Evolutionary conservation across 2,113 vertebrate species (phyloP), one percentile per base, ranked within the genome.

Genomic region (Lasiurus borealis): DNA sequence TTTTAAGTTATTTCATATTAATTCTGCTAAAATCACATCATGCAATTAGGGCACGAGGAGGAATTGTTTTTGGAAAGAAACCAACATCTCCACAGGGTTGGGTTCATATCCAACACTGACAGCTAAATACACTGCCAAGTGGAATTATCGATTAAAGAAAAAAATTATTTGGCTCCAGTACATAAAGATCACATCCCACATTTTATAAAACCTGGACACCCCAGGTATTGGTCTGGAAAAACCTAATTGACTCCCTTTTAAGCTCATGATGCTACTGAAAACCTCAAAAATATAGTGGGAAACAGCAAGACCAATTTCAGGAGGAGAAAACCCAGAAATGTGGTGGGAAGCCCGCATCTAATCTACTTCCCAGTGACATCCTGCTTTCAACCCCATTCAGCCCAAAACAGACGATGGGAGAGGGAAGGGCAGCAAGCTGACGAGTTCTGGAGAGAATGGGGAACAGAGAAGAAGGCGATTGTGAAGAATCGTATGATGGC

Each of bases 21-120:
- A 93, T 80, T 96, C 95, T 81, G 40, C 44, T 89, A 62, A 89
- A 71, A 78, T 78, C 83, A 71, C 81, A 89, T 84, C 87, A 77
- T 54, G 59, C 91, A 91, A 91, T 76, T 83, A 84, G 78, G 80
- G 44, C 89, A 76, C 1, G 12, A 85, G 31, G 59, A 86, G 73
- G 82, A 81, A 91, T 13, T 78, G 13, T 66, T 71, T 95, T 52
- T 64, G 72, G 89, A 94, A 95, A 81, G 71, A 96, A 96, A 89
- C 5, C 59, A 88, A 86, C 85, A 88, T 83, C 48, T 88, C 81
- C 8, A 0, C 21, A 34, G 94, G 64, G 44, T 7, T 73, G 64
- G 34, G 40, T 57, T 73, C 29, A 62, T 14, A 16, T 19, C 31
- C 57, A 83, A 23, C 27, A 44, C 76, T 21, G 54, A 88, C 10